These are phyloP conservation scores for Elgaria multicarinata DNA, from an alignment of 2,113 vertebrate genomes.

Conservation along the genomic window DNA sequence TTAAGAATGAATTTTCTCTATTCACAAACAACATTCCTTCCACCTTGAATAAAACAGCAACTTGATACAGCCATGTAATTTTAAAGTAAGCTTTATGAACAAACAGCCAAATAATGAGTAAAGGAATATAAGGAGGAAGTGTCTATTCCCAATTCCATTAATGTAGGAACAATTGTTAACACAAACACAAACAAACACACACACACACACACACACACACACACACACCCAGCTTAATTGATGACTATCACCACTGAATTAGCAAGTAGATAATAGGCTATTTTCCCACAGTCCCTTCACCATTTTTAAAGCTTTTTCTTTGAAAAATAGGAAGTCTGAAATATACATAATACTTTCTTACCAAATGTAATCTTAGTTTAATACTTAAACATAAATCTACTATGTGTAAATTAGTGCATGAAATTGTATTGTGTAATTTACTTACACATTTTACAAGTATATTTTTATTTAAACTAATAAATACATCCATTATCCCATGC, in stretches of 20 bases:
- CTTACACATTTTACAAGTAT: too few species aligned
- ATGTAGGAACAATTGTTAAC: fast-evolving
- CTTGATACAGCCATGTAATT: background rate
- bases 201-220: too few species aligned
- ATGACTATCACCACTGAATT: background rate
- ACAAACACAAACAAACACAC: background rate
- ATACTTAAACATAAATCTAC: too few species aligned
- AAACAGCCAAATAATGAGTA: background rate
- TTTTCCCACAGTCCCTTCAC: background rate
- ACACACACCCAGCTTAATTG: background rate
- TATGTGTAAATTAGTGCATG: too few species aligned
- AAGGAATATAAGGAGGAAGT: background rate
- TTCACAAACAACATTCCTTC: background rate
- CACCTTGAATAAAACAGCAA: background rate
- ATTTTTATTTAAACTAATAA: too few species aligned
- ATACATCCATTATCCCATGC: too few species aligned
- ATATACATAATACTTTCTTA: too few species aligned
- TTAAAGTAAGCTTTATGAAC: background rate
- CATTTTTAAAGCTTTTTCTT: too few species aligned
- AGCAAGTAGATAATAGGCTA: background rate
- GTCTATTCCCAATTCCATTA: background rate
- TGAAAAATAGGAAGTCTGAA: too few species aligned
- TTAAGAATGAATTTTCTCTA: background rate
- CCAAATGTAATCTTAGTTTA: too few species aligned
- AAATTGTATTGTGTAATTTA: too few species aligned